A percentile compares a stretch with the other conserved stretches of the same genome.
phyloP scores from a whole-genome alignment of 2,797 vertebrate genomes.

The Cirrhinus molitorella region DNA sequence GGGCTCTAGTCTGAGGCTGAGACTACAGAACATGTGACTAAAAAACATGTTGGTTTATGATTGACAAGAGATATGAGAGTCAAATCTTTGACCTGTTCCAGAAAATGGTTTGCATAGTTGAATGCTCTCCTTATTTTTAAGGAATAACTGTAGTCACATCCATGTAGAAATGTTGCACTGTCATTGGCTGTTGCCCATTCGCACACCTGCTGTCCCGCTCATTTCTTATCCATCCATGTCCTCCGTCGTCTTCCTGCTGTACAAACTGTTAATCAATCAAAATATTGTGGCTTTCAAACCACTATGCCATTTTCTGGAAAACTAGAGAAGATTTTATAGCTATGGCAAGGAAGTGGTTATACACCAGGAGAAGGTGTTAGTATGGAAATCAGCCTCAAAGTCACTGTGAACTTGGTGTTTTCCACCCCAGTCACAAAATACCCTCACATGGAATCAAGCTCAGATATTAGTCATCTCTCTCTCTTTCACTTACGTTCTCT shows the following conservation, averaged over 20 bases:
- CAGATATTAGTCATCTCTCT: constrained; percentile 64
- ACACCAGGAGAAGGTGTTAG: neutral
- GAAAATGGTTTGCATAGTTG: constrained; percentile 41
- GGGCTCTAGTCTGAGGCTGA: no score
- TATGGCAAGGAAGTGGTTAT: neutral
- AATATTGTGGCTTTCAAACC: neutral
- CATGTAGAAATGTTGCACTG: constrained; percentile 19
- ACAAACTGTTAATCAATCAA: constrained; percentile 30
- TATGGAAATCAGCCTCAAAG: constrained; percentile 32
- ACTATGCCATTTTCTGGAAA: neutral
- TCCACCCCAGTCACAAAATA: constrained; percentile 15
- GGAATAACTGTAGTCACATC: constrained; percentile 19
- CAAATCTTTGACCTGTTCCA: constrained; percentile 31
- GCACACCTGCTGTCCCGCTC: constrained; percentile 10
- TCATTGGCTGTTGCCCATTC: constrained; percentile 35
- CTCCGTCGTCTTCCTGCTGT: constrained; percentile 31
- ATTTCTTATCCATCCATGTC: constrained; percentile 50
- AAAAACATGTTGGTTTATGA: constrained; percentile 1
- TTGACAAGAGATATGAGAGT: constrained; percentile 30
- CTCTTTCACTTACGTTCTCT: constrained; percentile 52
- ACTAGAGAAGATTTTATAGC: neutral
- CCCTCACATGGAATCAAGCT: constrained; percentile 73
- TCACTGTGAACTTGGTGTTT: constrained; percentile 39
- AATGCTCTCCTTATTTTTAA: constrained; percentile 10
- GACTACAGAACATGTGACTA: neutral